phyloP scores from a whole-genome alignment of 2,888 invertebrate genomes.

The Drosophila greeni region DNA sequence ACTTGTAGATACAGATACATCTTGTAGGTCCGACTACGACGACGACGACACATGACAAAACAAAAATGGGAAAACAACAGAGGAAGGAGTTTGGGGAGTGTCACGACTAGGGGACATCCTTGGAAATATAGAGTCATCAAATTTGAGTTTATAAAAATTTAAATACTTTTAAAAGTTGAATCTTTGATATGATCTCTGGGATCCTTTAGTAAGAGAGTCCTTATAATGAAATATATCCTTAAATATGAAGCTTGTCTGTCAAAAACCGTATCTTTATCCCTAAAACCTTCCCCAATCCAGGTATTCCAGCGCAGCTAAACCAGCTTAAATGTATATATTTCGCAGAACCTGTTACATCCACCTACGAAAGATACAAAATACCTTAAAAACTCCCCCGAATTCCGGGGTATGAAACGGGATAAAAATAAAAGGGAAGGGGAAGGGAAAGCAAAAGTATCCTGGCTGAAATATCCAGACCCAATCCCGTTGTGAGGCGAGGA shows the following conservation, averaged over 20 bases:
- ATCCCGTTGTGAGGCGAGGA: conserved; percentile 34
- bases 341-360: conserved; percentile 5
- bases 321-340: conserved; percentile 4
- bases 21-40: conserved; percentile 40
- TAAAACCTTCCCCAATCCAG: too few relatives aligned
- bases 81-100: not conserved
- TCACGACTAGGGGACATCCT: not conserved
- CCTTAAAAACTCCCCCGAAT: not conserved
- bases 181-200: not conserved
- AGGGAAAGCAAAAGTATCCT: conserved; percentile 34
- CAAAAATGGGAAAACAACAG: conserved; percentile 25
- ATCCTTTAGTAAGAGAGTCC: not conserved
- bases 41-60: conserved; percentile 55
- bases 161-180: not conserved
- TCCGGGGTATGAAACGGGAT: conserved; percentile 1
- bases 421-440: conserved; percentile 15
- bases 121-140: not conserved
- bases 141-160: too few relatives aligned
- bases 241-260: not conserved
- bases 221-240: not conserved
- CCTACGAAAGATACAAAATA: not conserved
- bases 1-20: conserved; percentile 49
- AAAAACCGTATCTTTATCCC: not conserved
- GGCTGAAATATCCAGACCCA: conserved; percentile 50
- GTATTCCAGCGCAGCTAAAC: not conserved